phyloP scores from a whole-genome alignment of 2,797 vertebrate species.

The Varecia variegata region DNA sequence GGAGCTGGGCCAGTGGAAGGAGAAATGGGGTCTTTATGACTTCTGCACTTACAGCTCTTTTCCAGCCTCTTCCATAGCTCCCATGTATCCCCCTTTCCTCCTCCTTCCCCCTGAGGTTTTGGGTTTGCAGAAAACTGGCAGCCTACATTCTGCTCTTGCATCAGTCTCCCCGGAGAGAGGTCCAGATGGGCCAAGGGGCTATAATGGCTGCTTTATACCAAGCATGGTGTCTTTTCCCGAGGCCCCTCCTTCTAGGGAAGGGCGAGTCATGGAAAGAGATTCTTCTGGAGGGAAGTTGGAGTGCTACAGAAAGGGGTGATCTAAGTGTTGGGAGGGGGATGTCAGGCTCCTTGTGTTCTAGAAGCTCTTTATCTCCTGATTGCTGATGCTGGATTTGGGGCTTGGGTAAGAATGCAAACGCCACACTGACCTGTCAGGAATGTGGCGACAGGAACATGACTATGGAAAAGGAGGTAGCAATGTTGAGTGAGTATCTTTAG shows the following conservation, averaged over 20 bases:
- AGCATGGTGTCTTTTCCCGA: background rate
- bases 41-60: constrained; percentile 81
- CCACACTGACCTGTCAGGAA: background rate
- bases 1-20: constrained; percentile 58
- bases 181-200: constrained; percentile 27
- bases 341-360: background rate
- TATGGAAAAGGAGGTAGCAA: background rate
- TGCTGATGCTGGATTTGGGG: background rate
- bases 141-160: constrained; percentile 57
- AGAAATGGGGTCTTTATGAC: constrained; percentile 80
- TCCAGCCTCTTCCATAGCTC: constrained; percentile 74
- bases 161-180: constrained; percentile 44
- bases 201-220: constrained; percentile 70
- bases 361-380: background rate
- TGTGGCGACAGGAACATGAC: background rate
- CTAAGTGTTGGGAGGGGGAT: background rate
- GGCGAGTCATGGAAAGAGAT: background rate
- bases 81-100: background rate
- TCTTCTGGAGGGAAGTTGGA: background rate
- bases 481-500: background rate
- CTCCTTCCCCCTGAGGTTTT: constrained; percentile 78
- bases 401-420: background rate
- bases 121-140: constrained; percentile 84
- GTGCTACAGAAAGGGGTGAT: background rate
- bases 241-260: background rate